Conservation (phyloP, 2,113 vertebrate genomes). For the Spermophilus dauricus region DNA sequence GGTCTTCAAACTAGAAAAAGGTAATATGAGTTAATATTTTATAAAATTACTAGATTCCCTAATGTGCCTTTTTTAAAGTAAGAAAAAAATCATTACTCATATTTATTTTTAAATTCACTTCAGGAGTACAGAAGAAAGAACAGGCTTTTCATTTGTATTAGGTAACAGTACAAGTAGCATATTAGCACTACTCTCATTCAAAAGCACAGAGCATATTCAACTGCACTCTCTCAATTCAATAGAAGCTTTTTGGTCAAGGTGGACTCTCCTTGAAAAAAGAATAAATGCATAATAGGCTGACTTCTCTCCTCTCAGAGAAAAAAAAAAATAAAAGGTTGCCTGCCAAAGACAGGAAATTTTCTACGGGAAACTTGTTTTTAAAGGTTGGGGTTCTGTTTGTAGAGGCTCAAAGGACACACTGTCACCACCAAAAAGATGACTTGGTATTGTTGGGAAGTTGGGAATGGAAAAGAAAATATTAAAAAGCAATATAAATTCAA, state of each 20-base stretch:
- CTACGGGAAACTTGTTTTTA: constrained; percentile 43
- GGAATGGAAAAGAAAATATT: background rate
- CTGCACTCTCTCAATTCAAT: background rate
- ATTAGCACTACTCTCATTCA: constrained; percentile 24
- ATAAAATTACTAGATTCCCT: constrained; percentile 25
- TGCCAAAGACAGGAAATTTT: constrained; percentile 42
- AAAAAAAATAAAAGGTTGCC: constrained; percentile 54
- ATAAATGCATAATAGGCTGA: constrained; percentile 10
- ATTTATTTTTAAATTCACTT: constrained; percentile 69
- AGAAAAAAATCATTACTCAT: constrained; percentile 40
- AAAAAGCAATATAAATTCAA: constrained; percentile 10
- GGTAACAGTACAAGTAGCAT: background rate
- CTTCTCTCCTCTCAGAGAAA: background rate
- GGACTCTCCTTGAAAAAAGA: constrained; percentile 25
- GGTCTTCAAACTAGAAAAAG: constrained; percentile 59
- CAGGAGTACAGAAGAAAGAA: background rate
- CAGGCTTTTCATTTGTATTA: constrained; percentile 46
- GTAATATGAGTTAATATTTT: constrained; percentile 46
- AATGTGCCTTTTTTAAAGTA: constrained; percentile 34
- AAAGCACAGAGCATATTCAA: background rate
- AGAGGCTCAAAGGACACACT: background rate
- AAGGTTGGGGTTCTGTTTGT: constrained; percentile 3
- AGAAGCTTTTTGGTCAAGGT: constrained; percentile 6
- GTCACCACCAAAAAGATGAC: constrained; percentile 8
- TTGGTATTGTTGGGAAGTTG: background rate